These are phyloP conservation scores for Haplochromis vanheusdeni DNA, from an alignment of 2,113 vertebrate species.

Conservation along the genomic window DNA sequence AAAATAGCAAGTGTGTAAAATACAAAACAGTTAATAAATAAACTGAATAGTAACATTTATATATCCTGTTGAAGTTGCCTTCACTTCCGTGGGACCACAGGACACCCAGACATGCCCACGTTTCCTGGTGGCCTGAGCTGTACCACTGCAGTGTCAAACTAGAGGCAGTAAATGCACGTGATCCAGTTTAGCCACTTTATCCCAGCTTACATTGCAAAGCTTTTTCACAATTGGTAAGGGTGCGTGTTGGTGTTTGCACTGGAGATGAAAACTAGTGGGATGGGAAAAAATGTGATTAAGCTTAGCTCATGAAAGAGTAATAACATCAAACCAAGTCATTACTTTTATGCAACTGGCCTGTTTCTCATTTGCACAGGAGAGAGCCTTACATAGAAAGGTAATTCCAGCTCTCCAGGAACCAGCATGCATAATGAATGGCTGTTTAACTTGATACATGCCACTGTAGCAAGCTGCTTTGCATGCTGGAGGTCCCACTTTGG, in stretches of 20 bases:
- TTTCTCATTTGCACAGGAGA: not conserved
- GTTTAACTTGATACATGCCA: slow-evolving; percentile 6
- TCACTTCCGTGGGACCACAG: not conserved
- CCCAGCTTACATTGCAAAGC: not conserved
- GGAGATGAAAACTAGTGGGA: not conserved
- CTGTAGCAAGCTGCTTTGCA: slow-evolving; percentile 17
- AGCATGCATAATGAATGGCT: slow-evolving; percentile 22
- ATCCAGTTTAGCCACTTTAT: not conserved
- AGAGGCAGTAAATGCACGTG: not conserved
- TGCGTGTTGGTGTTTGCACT: not conserved
- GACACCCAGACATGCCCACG: not conserved
- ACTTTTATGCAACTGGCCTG: not conserved
- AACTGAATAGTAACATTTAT: not conserved
- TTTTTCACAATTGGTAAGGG: not conserved
- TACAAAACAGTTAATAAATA: not conserved
- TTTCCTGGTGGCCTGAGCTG: not conserved
- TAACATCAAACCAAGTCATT: not conserved
- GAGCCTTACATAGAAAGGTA: not conserved
- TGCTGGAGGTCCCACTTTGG: not conserved
- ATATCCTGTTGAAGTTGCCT: not conserved
- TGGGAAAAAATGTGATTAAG: not conserved
- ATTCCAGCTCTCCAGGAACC: slow-evolving; percentile 1
- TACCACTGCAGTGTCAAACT: not conserved
- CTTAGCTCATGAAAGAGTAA: slow-evolving; percentile 23
- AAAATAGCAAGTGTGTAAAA: not conserved